Percentiles rank a stretch among this genome's conserved stretches.
Evolutionary conservation across 2,797 vertebrate species (phyloP).

Genomic region (Denticeps clupeoides): DNA sequence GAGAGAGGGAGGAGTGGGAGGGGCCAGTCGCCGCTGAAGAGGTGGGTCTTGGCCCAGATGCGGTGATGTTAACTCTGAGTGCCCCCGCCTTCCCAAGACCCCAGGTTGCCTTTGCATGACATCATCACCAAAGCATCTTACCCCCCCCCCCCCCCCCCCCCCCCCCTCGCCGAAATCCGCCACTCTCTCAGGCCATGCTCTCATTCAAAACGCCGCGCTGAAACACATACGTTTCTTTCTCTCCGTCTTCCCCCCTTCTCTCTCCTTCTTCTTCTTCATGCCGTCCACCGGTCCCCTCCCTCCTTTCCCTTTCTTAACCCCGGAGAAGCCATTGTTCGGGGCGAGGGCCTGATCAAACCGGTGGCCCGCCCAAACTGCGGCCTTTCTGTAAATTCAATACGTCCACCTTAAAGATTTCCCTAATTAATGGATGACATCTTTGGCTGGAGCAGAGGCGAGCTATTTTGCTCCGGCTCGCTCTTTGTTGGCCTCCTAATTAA

Average conservation of each 20-base stretch:
- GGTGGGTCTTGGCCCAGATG: conserved; percentile 67
- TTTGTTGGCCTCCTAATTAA: conserved; percentile 99
- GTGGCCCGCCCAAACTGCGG: conserved; percentile 86
- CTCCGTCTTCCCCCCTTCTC: conserved; percentile 17
- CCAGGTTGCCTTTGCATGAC: conserved; percentile 98
- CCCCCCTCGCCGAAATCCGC: conserved; percentile 71
- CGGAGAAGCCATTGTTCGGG: conserved; percentile 76
- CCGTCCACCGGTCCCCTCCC: conserved; percentile 47
- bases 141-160: conserved; percentile 85
- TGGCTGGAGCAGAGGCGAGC: conserved; percentile 98
- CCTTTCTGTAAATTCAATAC: conserved; percentile 98
- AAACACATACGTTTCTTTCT: conserved; percentile 72
- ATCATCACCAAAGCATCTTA: conserved; percentile 95
- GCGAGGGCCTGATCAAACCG: conserved; percentile 87
- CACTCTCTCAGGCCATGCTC: conserved; percentile 31
- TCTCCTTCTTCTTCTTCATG: conserved; percentile 41
- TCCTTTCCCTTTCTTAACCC: conserved; percentile 58
- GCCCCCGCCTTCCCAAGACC: conserved; percentile 72
- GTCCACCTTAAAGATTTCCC: conserved; percentile 99
- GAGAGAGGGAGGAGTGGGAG: conserved; percentile 39
- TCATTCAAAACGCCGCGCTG: conserved; percentile 34
- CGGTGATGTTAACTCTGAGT: conserved; percentile 74
- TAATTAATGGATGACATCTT: conserved; percentile 99
- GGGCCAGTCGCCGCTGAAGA: conserved; percentile 50
- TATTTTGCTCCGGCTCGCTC: conserved; percentile 97